A percentile compares a stretch with the other conserved stretches of the same genome.
These are phyloP conservation scores for Anastrepha ludens DNA, from an alignment of 1,140 invertebrate species.

Conservation along the genomic window DNA sequence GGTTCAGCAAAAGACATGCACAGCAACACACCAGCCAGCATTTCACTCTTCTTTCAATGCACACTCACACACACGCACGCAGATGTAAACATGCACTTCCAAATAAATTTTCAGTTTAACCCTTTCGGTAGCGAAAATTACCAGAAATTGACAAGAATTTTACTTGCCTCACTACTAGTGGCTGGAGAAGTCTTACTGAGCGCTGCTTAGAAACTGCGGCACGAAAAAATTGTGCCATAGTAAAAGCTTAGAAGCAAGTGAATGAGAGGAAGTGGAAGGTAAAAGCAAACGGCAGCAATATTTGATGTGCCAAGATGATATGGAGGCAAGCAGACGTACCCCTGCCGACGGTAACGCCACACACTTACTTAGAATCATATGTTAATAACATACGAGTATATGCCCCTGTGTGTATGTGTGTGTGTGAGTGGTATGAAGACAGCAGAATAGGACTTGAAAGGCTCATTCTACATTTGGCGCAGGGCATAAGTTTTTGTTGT, in stretches of 20 bases:
- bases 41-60: background rate
- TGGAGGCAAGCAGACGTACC: constrained; percentile 38
- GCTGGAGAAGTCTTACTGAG: constrained; percentile 1
- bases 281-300: constrained; percentile 20
- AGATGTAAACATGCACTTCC: too few relatives aligned
- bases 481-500: background rate
- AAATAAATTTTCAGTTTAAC: background rate
- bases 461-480: background rate
- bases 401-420: background rate
- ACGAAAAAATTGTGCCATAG: background rate
- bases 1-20: constrained; percentile 46
- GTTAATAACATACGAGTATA: background rate
- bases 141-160: constrained; percentile 48
- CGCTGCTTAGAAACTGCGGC: background rate
- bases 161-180: background rate
- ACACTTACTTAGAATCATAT: background rate
- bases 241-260: constrained; percentile 14
- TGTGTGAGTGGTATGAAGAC: background rate
- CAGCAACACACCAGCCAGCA: background rate
- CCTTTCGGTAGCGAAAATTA: constrained; percentile 40
- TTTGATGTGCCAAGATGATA: constrained; percentile 35
- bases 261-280: constrained; percentile 26
- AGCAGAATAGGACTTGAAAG: background rate
- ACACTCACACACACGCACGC: background rate
- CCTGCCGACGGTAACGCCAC: background rate